Evolutionary conservation across 1,140 invertebrate genomes (phyloP), one percentile per base, ranked within the genome.

Genomic region (Calliphora vicina): DNA sequence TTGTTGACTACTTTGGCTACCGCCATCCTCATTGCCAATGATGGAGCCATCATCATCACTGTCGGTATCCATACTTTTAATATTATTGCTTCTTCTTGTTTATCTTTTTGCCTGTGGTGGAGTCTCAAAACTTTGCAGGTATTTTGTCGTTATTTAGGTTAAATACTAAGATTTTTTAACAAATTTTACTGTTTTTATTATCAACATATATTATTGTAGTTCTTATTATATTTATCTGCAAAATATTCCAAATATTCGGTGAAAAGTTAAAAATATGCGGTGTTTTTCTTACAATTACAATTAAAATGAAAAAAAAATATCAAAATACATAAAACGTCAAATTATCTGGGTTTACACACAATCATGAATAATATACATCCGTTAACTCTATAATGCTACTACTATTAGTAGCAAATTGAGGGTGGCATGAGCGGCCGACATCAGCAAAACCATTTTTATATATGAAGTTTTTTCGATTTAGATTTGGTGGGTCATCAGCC

Each of bases 41-140:
- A 42, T 23, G 20, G 35, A 43, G n/a, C 35, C 74, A 43, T 78
- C 82, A 82, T 82, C 82, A 43, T 83, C 82, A 43, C 82, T 83
- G 74, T 83, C 82, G 4, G 73, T 78, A 83, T 83, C 82, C 82
- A 83, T 83, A 26, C 13, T 67, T 23, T 50, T 35, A 17, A 15
- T n/a, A n/a, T 1, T 23, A 23, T 25, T 67, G 61, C 61, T 67
- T 67, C 61, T 67, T 67, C 61, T 67, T 23, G n/a, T 25, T 67
- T 9, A 17, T 50, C 10, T 57, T n/a, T 17, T 6, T 15, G n/a
- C 50, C 12, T 67, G 2, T 23, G n/a, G 2, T 23, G n/a, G n/a
- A 67, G 61, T 67, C 61, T 67, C 12, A 23, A 67, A 67, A 20
- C 9, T 67, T 67, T 23, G 6, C n/a, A 67, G 25, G 6, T 67